Percentiles rank a stretch among this genome's conserved stretches.
phyloP scores from a whole-genome alignment of 2,113 vertebrate species.

The Origma solitaria region DNA sequence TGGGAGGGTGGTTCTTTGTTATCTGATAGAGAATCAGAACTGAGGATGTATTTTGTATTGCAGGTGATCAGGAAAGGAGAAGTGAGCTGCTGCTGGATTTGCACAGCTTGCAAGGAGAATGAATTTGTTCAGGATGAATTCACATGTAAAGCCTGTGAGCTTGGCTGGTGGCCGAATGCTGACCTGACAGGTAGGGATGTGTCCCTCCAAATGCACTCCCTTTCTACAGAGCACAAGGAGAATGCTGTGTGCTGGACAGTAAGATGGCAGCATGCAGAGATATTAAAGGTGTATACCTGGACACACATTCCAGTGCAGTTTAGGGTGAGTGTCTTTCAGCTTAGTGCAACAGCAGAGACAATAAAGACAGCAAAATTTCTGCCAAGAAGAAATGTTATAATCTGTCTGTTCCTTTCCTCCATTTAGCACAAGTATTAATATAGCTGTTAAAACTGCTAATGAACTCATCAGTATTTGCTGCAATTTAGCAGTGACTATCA shows the following conservation, averaged over 20 bases:
- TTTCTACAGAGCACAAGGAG: background rate
- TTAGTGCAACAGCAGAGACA: background rate
- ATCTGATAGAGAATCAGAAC: background rate
- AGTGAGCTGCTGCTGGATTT: constrained; percentile 99
- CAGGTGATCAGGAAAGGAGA: constrained; percentile 98
- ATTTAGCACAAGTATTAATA: background rate
- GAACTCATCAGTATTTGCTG: background rate
- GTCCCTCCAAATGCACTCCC: background rate
- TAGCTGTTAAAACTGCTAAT: background rate
- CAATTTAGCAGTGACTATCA: background rate
- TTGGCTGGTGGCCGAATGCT: constrained; percentile 94
- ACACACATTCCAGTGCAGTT: background rate
- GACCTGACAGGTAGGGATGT: constrained; percentile 83
- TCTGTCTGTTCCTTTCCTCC: background rate
- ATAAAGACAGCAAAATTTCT: background rate
- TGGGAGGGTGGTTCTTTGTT: background rate
- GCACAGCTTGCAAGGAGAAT: constrained; percentile 97
- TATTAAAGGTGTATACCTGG: background rate
- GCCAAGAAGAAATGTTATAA: background rate
- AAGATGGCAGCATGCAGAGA: background rate
- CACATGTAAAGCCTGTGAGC: constrained; percentile 94
- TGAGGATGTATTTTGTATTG: background rate
- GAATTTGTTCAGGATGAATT: constrained; percentile 96
- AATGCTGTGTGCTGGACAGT: background rate
- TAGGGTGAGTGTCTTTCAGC: background rate